phyloP scores from a whole-genome alignment of 1,140 invertebrate genomes.

The Drosophila virilis region DNA sequence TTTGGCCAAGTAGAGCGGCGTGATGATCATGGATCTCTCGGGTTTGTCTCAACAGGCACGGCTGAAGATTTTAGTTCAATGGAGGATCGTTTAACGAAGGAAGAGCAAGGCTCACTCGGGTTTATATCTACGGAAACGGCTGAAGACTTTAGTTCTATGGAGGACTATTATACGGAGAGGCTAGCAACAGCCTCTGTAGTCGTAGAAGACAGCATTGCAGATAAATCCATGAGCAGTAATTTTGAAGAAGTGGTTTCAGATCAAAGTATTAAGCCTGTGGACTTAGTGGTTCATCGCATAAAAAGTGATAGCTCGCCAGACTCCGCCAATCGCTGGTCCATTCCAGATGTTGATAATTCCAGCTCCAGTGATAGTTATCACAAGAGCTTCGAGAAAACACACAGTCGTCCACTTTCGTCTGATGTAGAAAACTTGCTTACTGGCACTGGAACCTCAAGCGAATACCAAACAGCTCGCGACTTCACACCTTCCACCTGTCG shows the following conservation, averaged over 20 bases:
- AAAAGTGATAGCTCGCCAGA: slow-evolving; percentile 85
- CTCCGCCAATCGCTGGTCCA: slow-evolving; percentile 86
- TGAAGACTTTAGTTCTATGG: slow-evolving; percentile 80
- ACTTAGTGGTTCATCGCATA: slow-evolving; percentile 84
- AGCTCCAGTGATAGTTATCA: slow-evolving; percentile 95
- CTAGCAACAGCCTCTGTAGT: slow-evolving; percentile 63
- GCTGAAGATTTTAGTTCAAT: slow-evolving; percentile 77
- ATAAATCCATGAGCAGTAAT: slow-evolving; percentile 61
- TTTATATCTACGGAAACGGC: slow-evolving; percentile 79
- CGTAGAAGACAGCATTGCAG: slow-evolving; percentile 50
- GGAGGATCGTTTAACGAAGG: slow-evolving; percentile 70
- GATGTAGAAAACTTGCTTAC: slow-evolving; percentile 91
- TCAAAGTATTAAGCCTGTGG: slow-evolving; percentile 68
- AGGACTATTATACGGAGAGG: slow-evolving; percentile 79
- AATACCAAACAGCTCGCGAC: slow-evolving; percentile 95
- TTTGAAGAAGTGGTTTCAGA: slow-evolving; percentile 72
- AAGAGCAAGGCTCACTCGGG: slow-evolving; percentile 74
- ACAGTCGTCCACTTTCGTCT: slow-evolving; percentile 93
- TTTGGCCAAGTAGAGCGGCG: slow-evolving; percentile 57
- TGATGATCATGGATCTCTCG: slow-evolving; percentile 72
- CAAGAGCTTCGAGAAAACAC: slow-evolving; percentile 93
- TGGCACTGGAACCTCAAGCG: slow-evolving; percentile 87
- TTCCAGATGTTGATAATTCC: slow-evolving; percentile 90
- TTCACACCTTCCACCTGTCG: slow-evolving; percentile 86
- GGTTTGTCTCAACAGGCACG: slow-evolving; percentile 77